phyloP scores from a whole-genome alignment of 92 coral and sea anemone genomes.

The Chrysogorgia sp. region DNA sequence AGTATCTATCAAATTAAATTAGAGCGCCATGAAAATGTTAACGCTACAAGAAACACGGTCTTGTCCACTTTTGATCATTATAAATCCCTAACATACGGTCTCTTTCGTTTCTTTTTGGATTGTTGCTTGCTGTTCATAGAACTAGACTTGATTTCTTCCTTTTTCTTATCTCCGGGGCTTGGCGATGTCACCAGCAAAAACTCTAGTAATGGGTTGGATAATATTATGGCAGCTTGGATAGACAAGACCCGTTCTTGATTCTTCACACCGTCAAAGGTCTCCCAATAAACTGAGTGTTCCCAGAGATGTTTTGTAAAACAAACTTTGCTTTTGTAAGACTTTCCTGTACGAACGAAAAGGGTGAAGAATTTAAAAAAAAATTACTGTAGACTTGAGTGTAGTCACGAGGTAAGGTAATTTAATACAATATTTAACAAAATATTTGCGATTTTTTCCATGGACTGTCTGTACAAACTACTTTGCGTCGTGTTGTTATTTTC shows the following conservation, averaged over 20 bases:
- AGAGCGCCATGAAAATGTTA: not conserved
- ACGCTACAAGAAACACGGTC: not conserved
- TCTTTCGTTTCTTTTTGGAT: slow-evolving; percentile 85
- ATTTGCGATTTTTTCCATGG: slow-evolving; percentile 8
- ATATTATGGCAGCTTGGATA: slow-evolving; percentile 97
- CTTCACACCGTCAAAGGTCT: slow-evolving; percentile 94
- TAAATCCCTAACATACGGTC: slow-evolving; percentile 47
- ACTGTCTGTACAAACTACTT: not conserved
- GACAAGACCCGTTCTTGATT: slow-evolving; percentile 97
- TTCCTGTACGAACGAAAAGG: slow-evolving; percentile 66
- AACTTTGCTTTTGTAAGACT: slow-evolving; percentile 94
- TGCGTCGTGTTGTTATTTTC: not conserved
- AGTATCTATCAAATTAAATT: not conserved
- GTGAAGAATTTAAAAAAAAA: not conserved
- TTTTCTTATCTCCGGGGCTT: slow-evolving; percentile 85
- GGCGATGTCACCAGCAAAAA: slow-evolving; percentile 97
- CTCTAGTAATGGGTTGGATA: slow-evolving; percentile 96
- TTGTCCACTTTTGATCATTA: slow-evolving; percentile 3
- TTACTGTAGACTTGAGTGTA: slow-evolving; percentile 11
- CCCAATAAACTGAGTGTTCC: slow-evolving; percentile 99
- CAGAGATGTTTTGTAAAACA: slow-evolving; percentile 98
- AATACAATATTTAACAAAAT: slow-evolving; percentile 21
- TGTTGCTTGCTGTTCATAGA: slow-evolving; percentile 58
- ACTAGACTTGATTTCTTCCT: slow-evolving; percentile 76
- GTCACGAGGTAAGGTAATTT: slow-evolving; percentile 44